phyloP scores from a whole-genome alignment of 1,140 invertebrate species.

The Drosophila nebulosa region DNA sequence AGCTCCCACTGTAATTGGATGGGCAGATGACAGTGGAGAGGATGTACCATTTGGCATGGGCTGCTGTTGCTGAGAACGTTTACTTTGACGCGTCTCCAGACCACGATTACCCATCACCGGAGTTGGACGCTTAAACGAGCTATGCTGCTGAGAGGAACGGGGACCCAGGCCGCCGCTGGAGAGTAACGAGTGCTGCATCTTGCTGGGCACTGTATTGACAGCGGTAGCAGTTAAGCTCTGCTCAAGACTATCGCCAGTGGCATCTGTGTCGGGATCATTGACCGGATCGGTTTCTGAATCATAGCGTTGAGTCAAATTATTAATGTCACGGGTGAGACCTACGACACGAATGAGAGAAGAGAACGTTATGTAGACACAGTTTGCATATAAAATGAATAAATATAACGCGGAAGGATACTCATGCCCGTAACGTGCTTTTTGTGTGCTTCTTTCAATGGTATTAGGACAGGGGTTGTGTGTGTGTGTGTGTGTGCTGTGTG shows the following conservation, averaged over 20 bases:
- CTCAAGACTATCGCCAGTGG: conserved; percentile 74
- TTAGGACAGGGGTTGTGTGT: conserved; percentile 12
- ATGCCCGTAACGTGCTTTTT: conserved; percentile 32
- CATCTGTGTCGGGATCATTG: conserved; percentile 86
- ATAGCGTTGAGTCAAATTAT: conserved; percentile 69
- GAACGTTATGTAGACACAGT: neutral
- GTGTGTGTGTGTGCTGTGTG: conserved; percentile 17
- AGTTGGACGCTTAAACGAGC: conserved; percentile 83
- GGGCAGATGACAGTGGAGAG: conserved; percentile 30
- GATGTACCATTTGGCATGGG: conserved; percentile 28
- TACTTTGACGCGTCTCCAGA: conserved; percentile 83
- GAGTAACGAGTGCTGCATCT: conserved; percentile 78
- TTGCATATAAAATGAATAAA: no score
- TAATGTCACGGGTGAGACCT: conserved; percentile 77
- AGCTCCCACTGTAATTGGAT: conserved; percentile 87
- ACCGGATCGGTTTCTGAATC: conserved; percentile 85
- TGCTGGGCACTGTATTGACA: conserved; percentile 24
- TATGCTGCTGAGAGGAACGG: conserved; percentile 69
- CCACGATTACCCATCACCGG: conserved; percentile 83
- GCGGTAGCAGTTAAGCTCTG: conserved; percentile 43
- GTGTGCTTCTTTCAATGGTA: conserved; percentile 2
- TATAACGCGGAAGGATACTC: conserved; percentile 24
- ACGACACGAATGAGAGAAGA: neutral
- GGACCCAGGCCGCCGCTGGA: conserved; percentile 66
- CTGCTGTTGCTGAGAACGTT: conserved; percentile 83